Evolutionary conservation across 1,140 invertebrate genomes (phyloP), one percentile per base, ranked within the genome.

Genomic region (Grapholita molesta): DNA sequence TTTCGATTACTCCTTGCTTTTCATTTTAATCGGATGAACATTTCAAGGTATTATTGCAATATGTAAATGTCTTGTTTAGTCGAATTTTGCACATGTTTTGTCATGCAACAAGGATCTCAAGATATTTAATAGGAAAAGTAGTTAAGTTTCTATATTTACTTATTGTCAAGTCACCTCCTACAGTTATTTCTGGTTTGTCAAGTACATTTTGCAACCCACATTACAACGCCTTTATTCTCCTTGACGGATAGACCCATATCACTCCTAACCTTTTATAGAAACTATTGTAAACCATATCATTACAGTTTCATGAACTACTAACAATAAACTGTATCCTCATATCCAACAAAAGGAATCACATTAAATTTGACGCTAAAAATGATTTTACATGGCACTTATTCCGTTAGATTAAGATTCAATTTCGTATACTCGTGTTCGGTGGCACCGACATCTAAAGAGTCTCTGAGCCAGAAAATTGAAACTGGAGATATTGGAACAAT

Each of bases 391-490:
- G 28, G 15, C 1, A 7, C n/a, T 61, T 28, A 15, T 61, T 30
- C 25, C 55, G 30, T 61, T 9, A 3, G 0, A 25, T 15, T 30
- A 61, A 12, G n/a, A n/a, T 8, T 30, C 5, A 4, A 28, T 61
- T 61, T 61, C 6, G 55, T 30, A 1, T 30, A 2, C 30, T 7
- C 25, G 25, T 11, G 11, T 12, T 53, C 11, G 11, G 11, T n/a
- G 28, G 25, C 6, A 61, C 12, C 21, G 42, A 61, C 55, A 57
- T 57, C 53, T 61, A 30, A 61, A 32, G 55, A 32, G 25, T 61
- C 24, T 61, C n/a, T 61, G 11, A 61, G 25, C 25, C 24, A 61
- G 55, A 61, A 61, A 61, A 61, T 61, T 61, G 55, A 30, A 61
- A 28, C 24, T 61, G 55, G 12, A 28, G 1, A 15, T 61, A 61